A percentile compares a stretch with the other conserved stretches of the same genome.
These are phyloP conservation scores for Tromatobia lineatoria DNA, from an alignment of 2,888 invertebrate species.

Conservation along the genomic window DNA sequence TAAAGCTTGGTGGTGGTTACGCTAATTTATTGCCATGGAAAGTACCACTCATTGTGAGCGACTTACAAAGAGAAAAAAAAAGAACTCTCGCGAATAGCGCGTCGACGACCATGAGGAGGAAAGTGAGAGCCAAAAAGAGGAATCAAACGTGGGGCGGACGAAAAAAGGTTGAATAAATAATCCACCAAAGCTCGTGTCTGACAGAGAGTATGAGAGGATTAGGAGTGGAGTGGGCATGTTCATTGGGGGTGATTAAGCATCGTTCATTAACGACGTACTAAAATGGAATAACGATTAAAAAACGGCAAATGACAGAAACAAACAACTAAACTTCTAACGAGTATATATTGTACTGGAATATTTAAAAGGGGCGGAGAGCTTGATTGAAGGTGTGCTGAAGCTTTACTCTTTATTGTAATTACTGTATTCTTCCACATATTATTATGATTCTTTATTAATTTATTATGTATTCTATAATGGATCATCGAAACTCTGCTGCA, in stretches of 20 bases:
- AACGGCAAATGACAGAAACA: not conserved
- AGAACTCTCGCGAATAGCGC: conserved; percentile 28
- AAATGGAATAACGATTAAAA: conserved; percentile 20
- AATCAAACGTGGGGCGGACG: conserved; percentile 28
- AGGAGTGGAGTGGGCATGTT: conserved; percentile 13
- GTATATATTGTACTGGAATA: conserved; percentile 15
- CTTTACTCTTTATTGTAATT: conserved; percentile 11
- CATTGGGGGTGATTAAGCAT: conserved; percentile 54
- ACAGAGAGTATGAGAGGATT: conserved; percentile 1
- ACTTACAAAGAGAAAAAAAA: conserved; percentile 22
- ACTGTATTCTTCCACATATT: not conserved
- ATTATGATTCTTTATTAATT: not conserved
- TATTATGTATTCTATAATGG: conserved; percentile 4
- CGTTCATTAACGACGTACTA: conserved; percentile 54
- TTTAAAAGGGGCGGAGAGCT: conserved; percentile 30
- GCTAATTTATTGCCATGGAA: conserved; percentile 40
- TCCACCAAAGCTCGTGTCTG: conserved; percentile 12
- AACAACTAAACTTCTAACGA: conserved; percentile 14
- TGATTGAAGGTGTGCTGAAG: conserved; percentile 31
- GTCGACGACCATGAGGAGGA: conserved; percentile 14
- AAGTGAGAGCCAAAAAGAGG: conserved; percentile 1
- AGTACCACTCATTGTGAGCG: conserved; percentile 42
- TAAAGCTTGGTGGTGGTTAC: conserved; percentile 34
- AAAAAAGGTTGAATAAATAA: conserved; percentile 29
- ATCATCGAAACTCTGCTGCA: conserved; percentile 1